A percentile compares a stretch with the other conserved stretches of the same genome.
Evolutionary conservation across 2,888 invertebrate genomes (phyloP).

Genomic region (Cryptus viduatorius): DNA sequence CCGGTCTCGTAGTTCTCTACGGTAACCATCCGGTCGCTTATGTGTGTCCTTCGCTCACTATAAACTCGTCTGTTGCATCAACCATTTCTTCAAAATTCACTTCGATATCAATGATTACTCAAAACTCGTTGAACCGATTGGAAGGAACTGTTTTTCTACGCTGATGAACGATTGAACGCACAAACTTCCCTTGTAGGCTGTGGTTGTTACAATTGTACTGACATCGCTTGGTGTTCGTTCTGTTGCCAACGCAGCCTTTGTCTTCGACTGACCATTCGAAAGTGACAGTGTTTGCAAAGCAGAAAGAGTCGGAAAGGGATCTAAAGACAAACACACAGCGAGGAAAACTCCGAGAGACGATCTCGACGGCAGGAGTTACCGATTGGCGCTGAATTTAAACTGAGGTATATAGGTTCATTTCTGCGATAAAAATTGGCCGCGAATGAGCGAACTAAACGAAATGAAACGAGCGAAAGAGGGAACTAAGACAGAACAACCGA

Average conservation of each 20-base stretch:
- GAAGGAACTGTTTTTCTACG: not conserved
- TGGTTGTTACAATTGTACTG: slow-evolving; percentile 29
- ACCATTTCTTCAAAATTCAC: slow-evolving; percentile 11
- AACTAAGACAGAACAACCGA: slow-evolving; percentile 47
- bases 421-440: not conserved
- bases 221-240: slow-evolving; percentile 41
- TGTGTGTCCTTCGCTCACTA: not conserved
- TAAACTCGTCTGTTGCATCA: not conserved
- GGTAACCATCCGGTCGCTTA: slow-evolving; percentile 31
- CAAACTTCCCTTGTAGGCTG: not conserved
- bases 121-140: not conserved
- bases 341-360: not conserved
- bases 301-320: slow-evolving; percentile 53
- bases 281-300: slow-evolving; percentile 81
- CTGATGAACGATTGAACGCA: not conserved
- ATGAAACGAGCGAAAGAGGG: slow-evolving; percentile 43
- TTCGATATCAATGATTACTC: not conserved
- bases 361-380: slow-evolving; percentile 76
- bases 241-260: slow-evolving; percentile 74
- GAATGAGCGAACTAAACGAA: slow-evolving; percentile 17
- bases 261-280: slow-evolving; percentile 81
- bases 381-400: slow-evolving; percentile 58
- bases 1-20: slow-evolving; percentile 29
- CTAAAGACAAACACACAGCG: not conserved
- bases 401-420: not conserved